Evolutionary conservation across 2,113 vertebrate genomes (phyloP).

Genomic region (Saimiri boliviensis): DNA sequence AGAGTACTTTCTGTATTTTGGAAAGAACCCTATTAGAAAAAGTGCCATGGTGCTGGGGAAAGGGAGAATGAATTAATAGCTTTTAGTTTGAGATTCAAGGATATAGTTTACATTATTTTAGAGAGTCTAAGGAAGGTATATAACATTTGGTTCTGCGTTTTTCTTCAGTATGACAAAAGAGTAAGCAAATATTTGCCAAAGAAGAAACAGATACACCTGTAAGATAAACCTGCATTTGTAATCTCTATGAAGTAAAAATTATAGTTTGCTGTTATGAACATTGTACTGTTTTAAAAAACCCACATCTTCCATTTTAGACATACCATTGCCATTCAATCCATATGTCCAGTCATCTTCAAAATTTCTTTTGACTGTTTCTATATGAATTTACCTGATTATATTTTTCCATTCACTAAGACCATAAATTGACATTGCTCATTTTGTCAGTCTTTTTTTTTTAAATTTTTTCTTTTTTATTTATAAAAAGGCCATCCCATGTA

Average conservation of each 20-base stretch:
- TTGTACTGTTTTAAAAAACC: neutral
- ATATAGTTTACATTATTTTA: neutral
- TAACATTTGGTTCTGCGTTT: constrained; percentile 6
- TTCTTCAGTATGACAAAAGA: constrained; percentile 15
- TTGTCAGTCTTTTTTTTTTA: neutral
- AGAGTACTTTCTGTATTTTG: neutral
- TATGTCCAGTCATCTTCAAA: constrained; percentile 20
- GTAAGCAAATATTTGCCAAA: neutral
- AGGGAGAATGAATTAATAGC: neutral
- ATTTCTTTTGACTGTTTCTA: neutral
- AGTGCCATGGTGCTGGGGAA: neutral
- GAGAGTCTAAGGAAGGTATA: neutral
- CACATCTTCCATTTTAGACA: neutral
- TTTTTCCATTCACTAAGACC: constrained; percentile 38
- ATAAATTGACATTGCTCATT: constrained; percentile 26
- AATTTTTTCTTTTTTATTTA: constrained; percentile 12
- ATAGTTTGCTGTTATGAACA: neutral
- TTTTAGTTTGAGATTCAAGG: constrained; percentile 34
- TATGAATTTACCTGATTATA: neutral
- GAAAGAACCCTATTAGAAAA: neutral
- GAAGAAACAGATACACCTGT: neutral
- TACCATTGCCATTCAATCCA: neutral
- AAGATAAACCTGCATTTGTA: neutral
- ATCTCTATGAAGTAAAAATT: constrained; percentile 7
- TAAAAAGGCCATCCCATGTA: constrained; percentile 51